Percentiles rank a stretch among this genome's conserved stretches.
Conservation (phyloP, 2,113 vertebrate genomes). For the Casuarius casuarius region DNA sequence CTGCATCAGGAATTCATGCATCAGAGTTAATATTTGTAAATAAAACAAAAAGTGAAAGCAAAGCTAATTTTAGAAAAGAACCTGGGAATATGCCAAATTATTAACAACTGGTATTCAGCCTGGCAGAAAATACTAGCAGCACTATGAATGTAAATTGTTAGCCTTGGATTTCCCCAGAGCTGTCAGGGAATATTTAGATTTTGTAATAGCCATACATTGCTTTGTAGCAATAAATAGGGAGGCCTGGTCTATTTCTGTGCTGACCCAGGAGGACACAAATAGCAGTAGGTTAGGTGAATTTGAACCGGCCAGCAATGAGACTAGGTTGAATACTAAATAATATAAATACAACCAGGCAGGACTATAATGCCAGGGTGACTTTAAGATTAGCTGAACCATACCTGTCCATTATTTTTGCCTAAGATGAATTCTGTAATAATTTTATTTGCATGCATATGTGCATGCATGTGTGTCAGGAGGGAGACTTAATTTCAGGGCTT, state of each 20-base stretch:
- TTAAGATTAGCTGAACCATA: background rate
- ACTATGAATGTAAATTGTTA: constrained; percentile 21
- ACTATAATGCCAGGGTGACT: background rate
- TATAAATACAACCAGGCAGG: background rate
- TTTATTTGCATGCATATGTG: constrained; percentile 46
- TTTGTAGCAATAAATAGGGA: background rate
- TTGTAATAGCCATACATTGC: background rate
- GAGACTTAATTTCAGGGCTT: constrained; percentile 51
- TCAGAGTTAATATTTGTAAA: background rate
- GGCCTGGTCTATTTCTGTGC: background rate
- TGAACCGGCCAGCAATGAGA: background rate
- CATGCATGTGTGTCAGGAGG: constrained; percentile 7
- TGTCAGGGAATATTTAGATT: constrained; percentile 28
- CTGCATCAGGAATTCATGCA: background rate
- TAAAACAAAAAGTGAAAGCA: background rate
- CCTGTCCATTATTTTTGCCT: background rate
- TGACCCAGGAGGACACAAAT: background rate
- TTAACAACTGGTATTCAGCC: constrained; percentile 23
- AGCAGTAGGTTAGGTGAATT: background rate
- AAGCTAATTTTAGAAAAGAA: constrained; percentile 4
- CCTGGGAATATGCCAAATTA: constrained; percentile 45
- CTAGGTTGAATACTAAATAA: background rate
- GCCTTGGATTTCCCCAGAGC: constrained; percentile 12
- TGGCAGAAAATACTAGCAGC: constrained; percentile 35
- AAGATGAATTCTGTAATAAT: constrained; percentile 12